Conservation (phyloP, 2,888 invertebrate species). For the Aporophyla nigra region DNA sequence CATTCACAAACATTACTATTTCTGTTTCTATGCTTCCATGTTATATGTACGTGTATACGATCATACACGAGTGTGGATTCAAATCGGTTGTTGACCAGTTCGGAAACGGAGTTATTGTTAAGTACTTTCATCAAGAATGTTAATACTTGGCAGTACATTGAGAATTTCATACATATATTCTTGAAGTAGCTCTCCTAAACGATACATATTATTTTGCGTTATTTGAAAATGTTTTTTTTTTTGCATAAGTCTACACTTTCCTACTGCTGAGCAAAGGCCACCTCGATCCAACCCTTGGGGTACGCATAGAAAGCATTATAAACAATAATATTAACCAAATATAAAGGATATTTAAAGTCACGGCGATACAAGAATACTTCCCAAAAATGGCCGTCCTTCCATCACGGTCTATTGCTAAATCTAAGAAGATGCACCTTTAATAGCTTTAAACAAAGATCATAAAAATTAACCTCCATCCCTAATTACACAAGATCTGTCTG, state of each 20-base stretch:
- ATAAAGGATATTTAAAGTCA: not conserved
- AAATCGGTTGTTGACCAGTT: conserved; percentile 35
- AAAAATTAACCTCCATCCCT: conserved; percentile 16
- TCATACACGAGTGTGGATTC: conserved; percentile 30
- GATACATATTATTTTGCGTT: no score
- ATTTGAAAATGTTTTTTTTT: no score
- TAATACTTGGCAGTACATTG: not conserved
- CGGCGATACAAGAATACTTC: not conserved
- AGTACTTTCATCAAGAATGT: conserved; percentile 5
- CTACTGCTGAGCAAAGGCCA: no score
- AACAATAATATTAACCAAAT: not conserved
- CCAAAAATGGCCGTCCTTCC: not conserved
- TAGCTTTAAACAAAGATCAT: conserved; percentile 12
- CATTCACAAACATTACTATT: conserved; percentile 66
- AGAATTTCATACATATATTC: not conserved
- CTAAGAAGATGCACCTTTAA: not conserved
- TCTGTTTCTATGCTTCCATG: conserved; percentile 53
- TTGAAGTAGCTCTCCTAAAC: not conserved
- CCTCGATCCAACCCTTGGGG: no score
- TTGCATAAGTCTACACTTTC: no score
- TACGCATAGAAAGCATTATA: not conserved
- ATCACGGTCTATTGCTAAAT: not conserved
- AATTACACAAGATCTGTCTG: conserved; percentile 47
- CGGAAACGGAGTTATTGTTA: conserved; percentile 5
- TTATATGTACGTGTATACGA: conserved; percentile 27